Conservation (phyloP, 2,888 invertebrate species). For the Drosophila lacicola region DNA sequence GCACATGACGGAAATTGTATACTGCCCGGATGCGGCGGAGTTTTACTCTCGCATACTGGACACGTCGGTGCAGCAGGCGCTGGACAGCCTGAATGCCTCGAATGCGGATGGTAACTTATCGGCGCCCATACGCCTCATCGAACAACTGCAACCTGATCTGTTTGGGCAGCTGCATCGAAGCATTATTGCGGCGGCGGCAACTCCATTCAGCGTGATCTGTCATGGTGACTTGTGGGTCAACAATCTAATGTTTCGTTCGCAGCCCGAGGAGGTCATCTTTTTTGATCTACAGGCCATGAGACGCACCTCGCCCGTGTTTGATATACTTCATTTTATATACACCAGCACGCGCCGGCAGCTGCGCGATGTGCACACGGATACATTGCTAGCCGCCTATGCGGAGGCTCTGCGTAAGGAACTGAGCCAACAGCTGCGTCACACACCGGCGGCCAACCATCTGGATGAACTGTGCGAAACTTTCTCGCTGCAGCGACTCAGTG, state of each 20-base stretch:
- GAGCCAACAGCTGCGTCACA: conserved; percentile 66
- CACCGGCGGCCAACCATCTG: conserved; percentile 48
- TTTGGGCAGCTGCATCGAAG: conserved; percentile 71
- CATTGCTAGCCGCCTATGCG: conserved; percentile 79
- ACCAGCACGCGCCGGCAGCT: conserved; percentile 83
- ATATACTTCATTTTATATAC: conserved; percentile 84
- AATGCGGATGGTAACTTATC: conserved; percentile 80
- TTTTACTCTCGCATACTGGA: conserved; percentile 80
- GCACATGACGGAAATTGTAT: conserved; percentile 82
- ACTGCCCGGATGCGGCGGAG: conserved; percentile 79
- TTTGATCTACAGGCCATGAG: conserved; percentile 84
- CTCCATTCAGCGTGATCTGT: conserved; percentile 79
- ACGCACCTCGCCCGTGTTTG: conserved; percentile 82
- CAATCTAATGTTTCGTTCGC: conserved; percentile 82
- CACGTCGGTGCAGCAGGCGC: conserved; percentile 80
- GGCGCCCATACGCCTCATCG: conserved; percentile 76
- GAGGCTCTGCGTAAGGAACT: conserved; percentile 69
- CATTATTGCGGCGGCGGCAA: conserved; percentile 65
- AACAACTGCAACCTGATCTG: conserved; percentile 71
- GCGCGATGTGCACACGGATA: conserved; percentile 74
- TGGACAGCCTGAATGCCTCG: conserved; percentile 77
- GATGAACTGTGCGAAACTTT: conserved; percentile 66
- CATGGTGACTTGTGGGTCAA: conserved; percentile 85
- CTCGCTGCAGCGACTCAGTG: conserved; percentile 76
- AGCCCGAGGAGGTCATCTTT: conserved; percentile 77